Percentiles rank a stretch among this genome's conserved stretches.
Conservation (phyloP, 2,888 invertebrate genomes). For the Amiota minor region DNA sequence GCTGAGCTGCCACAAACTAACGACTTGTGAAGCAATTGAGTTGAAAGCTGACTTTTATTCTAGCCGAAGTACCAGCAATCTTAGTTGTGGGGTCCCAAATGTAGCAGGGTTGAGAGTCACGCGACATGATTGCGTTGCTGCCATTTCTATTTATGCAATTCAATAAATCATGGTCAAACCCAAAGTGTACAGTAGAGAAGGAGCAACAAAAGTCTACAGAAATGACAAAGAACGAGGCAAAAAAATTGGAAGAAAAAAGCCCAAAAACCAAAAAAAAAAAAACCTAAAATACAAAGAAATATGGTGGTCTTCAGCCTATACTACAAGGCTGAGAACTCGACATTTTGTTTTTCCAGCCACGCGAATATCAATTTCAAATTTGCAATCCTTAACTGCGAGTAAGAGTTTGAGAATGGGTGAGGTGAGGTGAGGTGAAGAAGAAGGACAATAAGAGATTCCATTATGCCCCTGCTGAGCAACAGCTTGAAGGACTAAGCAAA, state of each 20-base stretch:
- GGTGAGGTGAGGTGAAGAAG: no score
- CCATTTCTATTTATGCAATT: slow-evolving; percentile 71
- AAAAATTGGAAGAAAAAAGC: slow-evolving; percentile 48
- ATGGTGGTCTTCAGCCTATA: neutral
- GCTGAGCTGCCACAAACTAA: slow-evolving; percentile 44
- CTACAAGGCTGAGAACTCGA: slow-evolving; percentile 46
- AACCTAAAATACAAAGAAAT: neutral
- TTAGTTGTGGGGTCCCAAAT: neutral
- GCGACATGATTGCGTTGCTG: slow-evolving; percentile 70
- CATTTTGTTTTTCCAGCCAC: slow-evolving; percentile 58
- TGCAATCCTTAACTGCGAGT: slow-evolving; percentile 45
- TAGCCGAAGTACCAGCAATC: slow-evolving; percentile 18
- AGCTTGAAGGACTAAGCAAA: neutral
- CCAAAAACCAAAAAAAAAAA: slow-evolving; percentile 47
- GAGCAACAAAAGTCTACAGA: slow-evolving; percentile 21
- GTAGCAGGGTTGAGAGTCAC: slow-evolving; percentile 10
- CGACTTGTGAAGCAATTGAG: slow-evolving; percentile 69
- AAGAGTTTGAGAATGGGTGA: no score
- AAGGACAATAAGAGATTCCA: neutral
- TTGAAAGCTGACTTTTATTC: slow-evolving; percentile 61
- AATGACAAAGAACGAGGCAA: slow-evolving; percentile 1
- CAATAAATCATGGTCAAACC: slow-evolving; percentile 68
- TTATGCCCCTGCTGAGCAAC: neutral
- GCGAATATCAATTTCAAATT: slow-evolving; percentile 71
- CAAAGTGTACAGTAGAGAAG: slow-evolving; percentile 42